Evolutionary conservation across 2,113 vertebrate genomes (phyloP), one percentile per base, ranked within the genome.

Genomic region (Cynoglossus semilaevis): DNA sequence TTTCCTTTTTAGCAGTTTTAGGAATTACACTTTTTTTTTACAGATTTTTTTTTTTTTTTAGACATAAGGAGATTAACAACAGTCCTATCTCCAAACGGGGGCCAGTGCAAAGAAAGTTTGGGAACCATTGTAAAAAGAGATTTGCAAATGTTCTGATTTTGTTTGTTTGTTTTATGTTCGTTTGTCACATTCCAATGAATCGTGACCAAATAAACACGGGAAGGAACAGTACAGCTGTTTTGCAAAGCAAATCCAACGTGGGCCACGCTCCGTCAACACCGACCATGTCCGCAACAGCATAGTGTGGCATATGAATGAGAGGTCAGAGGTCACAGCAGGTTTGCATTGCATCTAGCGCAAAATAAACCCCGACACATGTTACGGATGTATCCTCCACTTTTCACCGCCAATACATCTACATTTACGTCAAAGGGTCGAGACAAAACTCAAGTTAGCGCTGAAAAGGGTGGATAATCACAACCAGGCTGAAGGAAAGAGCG

Each of bases 261-360:
- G 47, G 43, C 49, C 52, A 18, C 13, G 16, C 36, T 6, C 36
- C 15, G 51, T 56, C 52, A 36, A 55, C 15, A 58, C 58, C 58
- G 54, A 29, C 22, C 15, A 41, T 62, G 22, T 66, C 64, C 43
- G 51, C 66, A 49, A 68, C 61, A 46, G 46, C 68, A 60, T 29
- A 29, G 22, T 29, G 22, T 48, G 74, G 64, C 68, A 44, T 42
- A 59, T 55, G 79, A 73, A 69, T 42, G 51, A 67, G 46, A 55
- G 75, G 82, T 84, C 70, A n/a, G 0, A 66, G 81, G 71, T 83
- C 78, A 88, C 87, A 87, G 80, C 69, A 83, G 87, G 82, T 87
- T 88, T 84, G 72, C 37, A 82, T 87, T 78, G 68, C 67, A 82
- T 68, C 57, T 63, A 74, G 52, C 16, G 4, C 63, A 67, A 76